phyloP scores from a whole-genome alignment of 2,888 invertebrate genomes.

The Plusia festucae region DNA sequence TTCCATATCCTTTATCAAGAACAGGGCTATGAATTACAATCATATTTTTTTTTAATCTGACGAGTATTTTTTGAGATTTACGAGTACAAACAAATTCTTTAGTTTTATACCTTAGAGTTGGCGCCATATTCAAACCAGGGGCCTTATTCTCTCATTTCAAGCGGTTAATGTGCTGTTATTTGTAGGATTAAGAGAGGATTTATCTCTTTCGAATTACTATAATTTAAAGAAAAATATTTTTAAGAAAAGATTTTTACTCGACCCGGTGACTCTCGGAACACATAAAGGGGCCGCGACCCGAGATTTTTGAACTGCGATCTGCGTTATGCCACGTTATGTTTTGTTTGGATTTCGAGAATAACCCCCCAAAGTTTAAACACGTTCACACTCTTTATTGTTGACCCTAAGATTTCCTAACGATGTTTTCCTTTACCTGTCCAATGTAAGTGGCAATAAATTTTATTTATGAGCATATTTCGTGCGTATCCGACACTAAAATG shows the following conservation, averaged over 20 bases:
- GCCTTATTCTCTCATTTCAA: too few species aligned
- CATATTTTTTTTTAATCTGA: neutral
- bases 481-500: neutral
- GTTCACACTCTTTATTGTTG: constrained; percentile 16
- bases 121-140: constrained; percentile 4
- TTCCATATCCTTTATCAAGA: neutral
- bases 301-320: too few species aligned
- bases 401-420: constrained; percentile 10
- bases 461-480: neutral
- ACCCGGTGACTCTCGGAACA: too few species aligned
- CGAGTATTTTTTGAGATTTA: neutral
- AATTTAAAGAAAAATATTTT: too few species aligned
- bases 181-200: too few species aligned
- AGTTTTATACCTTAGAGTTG: neutral
- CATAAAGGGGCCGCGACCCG: too few species aligned
- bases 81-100: neutral
- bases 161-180: too few species aligned
- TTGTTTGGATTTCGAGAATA: too few species aligned
- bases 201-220: too few species aligned
- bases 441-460: constrained; percentile 12
- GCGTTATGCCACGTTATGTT: too few species aligned
- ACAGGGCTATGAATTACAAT: neutral
- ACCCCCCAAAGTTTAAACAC: constrained; percentile 17
- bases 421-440: constrained; percentile 6
- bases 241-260: too few species aligned